Evolutionary conservation across 1,140 invertebrate species (phyloP).

Genomic region (Micrasema longulum): DNA sequence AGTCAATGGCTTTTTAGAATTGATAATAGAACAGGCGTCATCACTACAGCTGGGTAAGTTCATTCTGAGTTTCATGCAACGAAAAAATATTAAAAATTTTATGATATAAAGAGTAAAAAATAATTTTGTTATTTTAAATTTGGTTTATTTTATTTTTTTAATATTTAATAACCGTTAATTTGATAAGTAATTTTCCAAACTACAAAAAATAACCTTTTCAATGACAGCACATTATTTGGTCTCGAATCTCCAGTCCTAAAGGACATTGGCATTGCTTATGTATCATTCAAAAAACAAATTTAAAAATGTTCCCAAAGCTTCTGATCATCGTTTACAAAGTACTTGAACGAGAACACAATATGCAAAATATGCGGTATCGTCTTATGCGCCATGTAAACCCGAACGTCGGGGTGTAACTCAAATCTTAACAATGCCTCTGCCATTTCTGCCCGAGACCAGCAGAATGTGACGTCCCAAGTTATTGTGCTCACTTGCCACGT

Average conservation of each 20-base stretch:
- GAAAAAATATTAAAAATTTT: too few species aligned
- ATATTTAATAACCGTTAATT: too few species aligned
- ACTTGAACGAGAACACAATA: slow-evolving; percentile 44
- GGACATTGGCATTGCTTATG: slow-evolving; percentile 48
- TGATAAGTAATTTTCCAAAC: too few species aligned
- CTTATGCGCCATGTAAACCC: slow-evolving; percentile 34
- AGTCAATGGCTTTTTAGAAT: slow-evolving; percentile 92
- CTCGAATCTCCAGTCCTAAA: slow-evolving; percentile 27
- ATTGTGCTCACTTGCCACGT: slow-evolving; percentile 40
- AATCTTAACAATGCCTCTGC: slow-evolving; percentile 53
- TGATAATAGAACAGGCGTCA: slow-evolving; percentile 90
- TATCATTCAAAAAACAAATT: slow-evolving; percentile 46
- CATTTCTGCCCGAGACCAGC: slow-evolving; percentile 44
- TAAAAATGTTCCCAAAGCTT: slow-evolving; percentile 44
- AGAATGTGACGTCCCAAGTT: slow-evolving; percentile 45
- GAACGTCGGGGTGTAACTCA: slow-evolving; percentile 46
- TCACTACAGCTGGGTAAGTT: slow-evolving; percentile 90
- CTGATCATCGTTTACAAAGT: slow-evolving; percentile 38
- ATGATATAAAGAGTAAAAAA: too few species aligned
- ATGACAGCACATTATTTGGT: too few species aligned
- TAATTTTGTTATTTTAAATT: too few species aligned
- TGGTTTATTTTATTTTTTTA: too few species aligned
- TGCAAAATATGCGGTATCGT: slow-evolving; percentile 53
- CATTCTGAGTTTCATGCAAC: too few species aligned
- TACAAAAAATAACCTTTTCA: too few species aligned